A percentile compares a stretch with the other conserved stretches of the same genome.
Evolutionary conservation across 2,113 vertebrate genomes (phyloP).

Genomic region (Callaeas wilsoni): DNA sequence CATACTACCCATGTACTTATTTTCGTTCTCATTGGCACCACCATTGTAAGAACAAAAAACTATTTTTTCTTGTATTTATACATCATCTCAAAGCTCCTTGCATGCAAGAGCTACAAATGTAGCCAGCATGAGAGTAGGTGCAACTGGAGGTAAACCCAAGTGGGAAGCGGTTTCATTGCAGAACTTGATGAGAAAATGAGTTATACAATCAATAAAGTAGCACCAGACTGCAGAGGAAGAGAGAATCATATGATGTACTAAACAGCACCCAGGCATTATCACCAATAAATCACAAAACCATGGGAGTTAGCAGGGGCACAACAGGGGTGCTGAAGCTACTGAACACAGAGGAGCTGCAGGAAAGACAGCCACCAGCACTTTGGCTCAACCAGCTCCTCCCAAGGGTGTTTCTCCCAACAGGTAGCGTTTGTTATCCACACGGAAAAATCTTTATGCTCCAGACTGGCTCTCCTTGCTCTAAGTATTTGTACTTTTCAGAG

Average conservation of each 20-base stretch:
- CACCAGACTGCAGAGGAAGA: neutral
- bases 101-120: neutral
- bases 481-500: neutral
- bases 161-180: neutral
- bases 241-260: neutral
- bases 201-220: slow-evolving; percentile 9
- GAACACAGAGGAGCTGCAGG: neutral
- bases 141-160: neutral
- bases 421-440: neutral
- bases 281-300: neutral
- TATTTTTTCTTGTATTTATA: neutral
- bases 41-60: neutral
- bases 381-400: neutral
- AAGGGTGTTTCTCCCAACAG: neutral
- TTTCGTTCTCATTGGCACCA: neutral
- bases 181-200: slow-evolving; percentile 23
- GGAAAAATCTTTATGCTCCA: rapidly evolving
- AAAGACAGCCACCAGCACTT: neutral
- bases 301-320: neutral
- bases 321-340: neutral
- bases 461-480: neutral
- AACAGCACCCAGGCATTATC: neutral
- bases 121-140: neutral
- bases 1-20: neutral
- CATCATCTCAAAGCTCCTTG: neutral